Conservation (phyloP, 2,113 vertebrate genomes). For the Vidua chalybeata region DNA sequence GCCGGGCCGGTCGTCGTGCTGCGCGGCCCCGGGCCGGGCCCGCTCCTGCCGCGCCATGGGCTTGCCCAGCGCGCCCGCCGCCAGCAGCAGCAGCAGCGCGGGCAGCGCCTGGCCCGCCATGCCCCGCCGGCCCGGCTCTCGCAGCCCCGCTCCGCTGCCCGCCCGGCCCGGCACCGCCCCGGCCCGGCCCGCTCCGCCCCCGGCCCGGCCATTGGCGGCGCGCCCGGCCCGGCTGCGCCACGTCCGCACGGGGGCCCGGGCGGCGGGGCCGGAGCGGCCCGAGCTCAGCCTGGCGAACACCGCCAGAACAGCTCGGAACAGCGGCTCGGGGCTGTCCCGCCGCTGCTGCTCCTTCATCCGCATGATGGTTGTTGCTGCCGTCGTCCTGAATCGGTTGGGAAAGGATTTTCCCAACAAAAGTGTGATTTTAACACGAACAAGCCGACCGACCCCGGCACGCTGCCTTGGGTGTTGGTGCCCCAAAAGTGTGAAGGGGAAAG, state of each 20-base stretch:
- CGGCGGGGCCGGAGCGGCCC: too few relatives aligned
- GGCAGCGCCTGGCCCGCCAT: neutral
- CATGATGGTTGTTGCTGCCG: neutral
- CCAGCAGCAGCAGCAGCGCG: slow-evolving; percentile 51
- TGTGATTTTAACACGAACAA: fast-evolving
- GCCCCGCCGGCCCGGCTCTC: neutral
- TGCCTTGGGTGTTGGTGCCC: neutral
- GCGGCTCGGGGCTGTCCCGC: fast-evolving
- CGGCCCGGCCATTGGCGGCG: neutral
- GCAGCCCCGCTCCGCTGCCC: too few relatives aligned
- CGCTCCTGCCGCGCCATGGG: slow-evolving; percentile 89
- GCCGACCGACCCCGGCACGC: fast-evolving
- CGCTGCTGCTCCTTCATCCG: fast-evolving
- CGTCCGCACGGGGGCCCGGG: slow-evolving; percentile 57
- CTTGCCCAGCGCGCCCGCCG: slow-evolving; percentile 71
- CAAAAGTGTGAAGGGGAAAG: fast-evolving
- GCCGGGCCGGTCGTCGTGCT: slow-evolving; percentile 85
- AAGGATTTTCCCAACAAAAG: neutral
- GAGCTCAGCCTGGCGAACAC: fast-evolving
- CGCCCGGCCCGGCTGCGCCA: slow-evolving; percentile 72
- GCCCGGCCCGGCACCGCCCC: too few relatives aligned
- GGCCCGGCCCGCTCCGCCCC: neutral
- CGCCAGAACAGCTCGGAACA: fast-evolving
- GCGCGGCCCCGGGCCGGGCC: slow-evolving; percentile 76
- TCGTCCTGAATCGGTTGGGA: neutral